Base-by-base conservation (phyloP, 2,797 vertebrate genomes). In the Coendou prehensilis region DNA sequence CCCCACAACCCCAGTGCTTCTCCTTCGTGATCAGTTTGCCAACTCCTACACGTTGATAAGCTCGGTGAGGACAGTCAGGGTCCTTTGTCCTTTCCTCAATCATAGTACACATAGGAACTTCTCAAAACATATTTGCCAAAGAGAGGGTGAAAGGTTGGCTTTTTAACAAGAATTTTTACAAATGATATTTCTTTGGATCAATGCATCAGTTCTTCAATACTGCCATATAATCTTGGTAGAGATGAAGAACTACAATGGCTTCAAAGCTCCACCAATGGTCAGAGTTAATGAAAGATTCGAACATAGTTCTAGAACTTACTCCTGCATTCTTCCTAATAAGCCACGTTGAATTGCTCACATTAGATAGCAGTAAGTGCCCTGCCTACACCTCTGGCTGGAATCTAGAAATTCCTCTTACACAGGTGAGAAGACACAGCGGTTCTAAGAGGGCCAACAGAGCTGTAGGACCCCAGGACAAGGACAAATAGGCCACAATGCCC, bases 61-160 rank as follows among this genome's bases (percentile, higher is more conserved):
- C 33, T 73, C 54, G 54, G 37, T 45, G 20, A 52, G 64, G 30
- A 45, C 4, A 28, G n/a, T 59, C 5, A 2, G 4, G 71, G 71
- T 33, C 57, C 37, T 86, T 93, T 76, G 87, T 93, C 11, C 26
- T 95, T 89, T 15, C 50, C 59, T 20, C 64, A 87, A 76, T 22
- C 7, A 83, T 83, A 50, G 54, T 37, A 57, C 6, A 71, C 4
- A 17, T 9, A 81, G 61, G 11, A 91, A 90, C 47, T 75, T 88
- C 67, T 88, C 33, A 93, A 92, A 94, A 92, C 23, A 50, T n/a
- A 87, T 67, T 54, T 93, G 47, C n/a, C 47, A 57, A 90, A 61
- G 3, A 96, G 61, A 47, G 23, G 41, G 17, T 45, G 9, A 52
- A 95, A 79, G 9, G 1, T 82, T 69, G 37, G 10, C 22, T 92